Evolutionary conservation across 2,113 vertebrate genomes (phyloP).

Genomic region (Thermophis baileyi): DNA sequence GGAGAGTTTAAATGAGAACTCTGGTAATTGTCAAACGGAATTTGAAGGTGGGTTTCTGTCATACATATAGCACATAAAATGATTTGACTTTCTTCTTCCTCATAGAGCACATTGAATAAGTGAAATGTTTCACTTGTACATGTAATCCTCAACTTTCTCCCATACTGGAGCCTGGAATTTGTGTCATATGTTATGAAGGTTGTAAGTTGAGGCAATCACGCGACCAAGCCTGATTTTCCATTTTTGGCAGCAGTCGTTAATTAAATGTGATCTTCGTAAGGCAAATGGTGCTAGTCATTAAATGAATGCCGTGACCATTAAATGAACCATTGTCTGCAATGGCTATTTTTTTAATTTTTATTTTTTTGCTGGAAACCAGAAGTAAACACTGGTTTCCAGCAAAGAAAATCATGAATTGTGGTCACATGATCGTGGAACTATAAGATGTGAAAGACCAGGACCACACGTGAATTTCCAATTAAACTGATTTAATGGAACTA

Average conservation of each 20-base stretch:
- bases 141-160: background rate
- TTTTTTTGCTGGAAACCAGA: too few relatives aligned
- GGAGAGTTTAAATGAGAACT: constrained; percentile 94
- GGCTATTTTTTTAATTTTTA: too few relatives aligned
- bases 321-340: too few relatives aligned
- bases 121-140: background rate
- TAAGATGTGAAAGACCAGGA: too few relatives aligned
- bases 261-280: background rate
- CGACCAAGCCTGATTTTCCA: background rate
- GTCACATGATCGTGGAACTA: too few relatives aligned
- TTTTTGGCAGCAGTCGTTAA: background rate
- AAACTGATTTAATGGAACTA: too few relatives aligned
- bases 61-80: background rate
- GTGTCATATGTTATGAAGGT: background rate
- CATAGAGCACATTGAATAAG: background rate
- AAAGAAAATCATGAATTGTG: too few relatives aligned
- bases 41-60: constrained; percentile 84
- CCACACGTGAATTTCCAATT: too few relatives aligned
- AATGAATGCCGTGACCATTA: too few relatives aligned
- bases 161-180: background rate
- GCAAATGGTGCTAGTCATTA: too few relatives aligned
- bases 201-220: background rate
- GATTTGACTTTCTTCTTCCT: background rate
- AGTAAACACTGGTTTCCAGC: too few relatives aligned
- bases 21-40: constrained; percentile 93